Base-by-base conservation (phyloP, 2,888 invertebrate species). In the Drosophila kambysellisi region DNA sequence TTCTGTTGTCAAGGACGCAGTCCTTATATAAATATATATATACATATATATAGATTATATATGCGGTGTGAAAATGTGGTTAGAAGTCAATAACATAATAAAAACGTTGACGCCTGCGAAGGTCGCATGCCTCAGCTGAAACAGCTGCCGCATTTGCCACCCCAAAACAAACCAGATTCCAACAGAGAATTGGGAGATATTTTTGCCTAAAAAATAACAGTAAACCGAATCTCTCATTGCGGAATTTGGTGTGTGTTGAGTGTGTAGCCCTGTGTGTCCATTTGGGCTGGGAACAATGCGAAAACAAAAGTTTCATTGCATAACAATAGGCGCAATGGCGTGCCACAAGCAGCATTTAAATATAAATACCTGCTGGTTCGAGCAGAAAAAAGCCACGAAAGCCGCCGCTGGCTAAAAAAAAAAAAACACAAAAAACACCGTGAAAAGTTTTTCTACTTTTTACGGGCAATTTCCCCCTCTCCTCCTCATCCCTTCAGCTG, bases 11-110 rank as follows among this genome's bases (percentile, higher is more conserved):
- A 86, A 86, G 88, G 88, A 63, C 90, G 56, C 43, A 29, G 53
- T 74, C 66, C 60, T 39, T 17, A 2, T 46, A 20, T 15, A 8
- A 25, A 46, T 20, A 54, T 25, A 25, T 20, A 54, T n/a, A 46
- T 20, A 54, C 3, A 25, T 20, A 54, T n/a, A 37, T 35, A 29
- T 39, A 25, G 25, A 29, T 33, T 20, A 15, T 76, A 67, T 75
- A 70, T 83, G 72, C 76, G 87, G 87, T 86, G 89, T 74, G 82
- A 87, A 90, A 87, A 80, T 86, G 83, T 90, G 90, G 87, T 74
- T 86, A 76, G 89, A 78, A 86, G 87, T 90, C 90, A 88, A 90
- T 86, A 88, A 78, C 83, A 85, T 82, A 78, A 88, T 85, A 81
- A 89, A 85, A 88, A 76, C 87, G 72, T 76, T 72, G 74, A 63